Evolutionary conservation across 2,888 invertebrate genomes (phyloP).

Genomic region (Asteroscopus sphinx): DNA sequence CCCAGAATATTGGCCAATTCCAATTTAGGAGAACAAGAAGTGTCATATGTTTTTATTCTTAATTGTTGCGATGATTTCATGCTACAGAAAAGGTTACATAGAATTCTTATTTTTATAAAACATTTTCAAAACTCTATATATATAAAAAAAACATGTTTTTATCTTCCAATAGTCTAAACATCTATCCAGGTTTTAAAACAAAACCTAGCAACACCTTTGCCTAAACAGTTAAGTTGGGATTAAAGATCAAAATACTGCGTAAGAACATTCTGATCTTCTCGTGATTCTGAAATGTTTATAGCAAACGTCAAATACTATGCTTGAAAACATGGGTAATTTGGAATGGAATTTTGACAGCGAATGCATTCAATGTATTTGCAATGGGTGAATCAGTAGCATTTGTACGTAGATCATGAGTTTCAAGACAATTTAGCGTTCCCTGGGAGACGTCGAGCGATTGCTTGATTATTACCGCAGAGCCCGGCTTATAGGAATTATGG

Average conservation of each 20-base stretch:
- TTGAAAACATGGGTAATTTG: constrained; percentile 48
- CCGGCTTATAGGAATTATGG: constrained; percentile 26
- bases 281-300: constrained; percentile 48
- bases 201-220: constrained; percentile 5
- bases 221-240: constrained; percentile 5
- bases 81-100: constrained; percentile 10
- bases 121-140: not conserved
- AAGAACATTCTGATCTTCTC: constrained; percentile 31
- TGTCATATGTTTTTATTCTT: constrained; percentile 22
- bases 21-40: constrained; percentile 32
- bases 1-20: constrained; percentile 38
- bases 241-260: constrained; percentile 34
- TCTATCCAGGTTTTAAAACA: not conserved
- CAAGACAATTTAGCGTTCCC: constrained; percentile 24
- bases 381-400: constrained; percentile 39
- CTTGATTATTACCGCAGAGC: constrained; percentile 27
- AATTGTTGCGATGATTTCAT: constrained; percentile 32
- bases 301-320: constrained; percentile 45
- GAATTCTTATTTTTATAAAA: not conserved
- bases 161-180: constrained; percentile 1
- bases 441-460: constrained; percentile 27
- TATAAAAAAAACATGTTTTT: not conserved
- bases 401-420: constrained; percentile 2
- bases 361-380: constrained; percentile 50
- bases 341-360: constrained; percentile 48